phyloP scores from a whole-genome alignment of 2,888 invertebrate genomes.

The Drosophila seclusa region DNA sequence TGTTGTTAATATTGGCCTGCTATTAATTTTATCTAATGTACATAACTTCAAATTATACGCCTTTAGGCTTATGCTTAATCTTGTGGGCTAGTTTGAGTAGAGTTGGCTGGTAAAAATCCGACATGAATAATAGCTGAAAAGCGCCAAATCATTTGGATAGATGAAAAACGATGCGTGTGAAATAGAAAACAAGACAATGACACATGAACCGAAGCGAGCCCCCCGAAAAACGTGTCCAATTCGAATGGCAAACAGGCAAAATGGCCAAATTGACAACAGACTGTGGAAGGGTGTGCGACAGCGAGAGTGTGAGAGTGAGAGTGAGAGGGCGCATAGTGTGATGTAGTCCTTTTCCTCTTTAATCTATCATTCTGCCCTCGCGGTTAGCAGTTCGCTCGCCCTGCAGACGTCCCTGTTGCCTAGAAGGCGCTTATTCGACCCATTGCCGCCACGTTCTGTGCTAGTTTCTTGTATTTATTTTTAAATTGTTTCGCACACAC shows the following conservation, averaged over 20 bases:
- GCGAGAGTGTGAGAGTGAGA: not conserved
- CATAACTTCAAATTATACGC: not conserved
- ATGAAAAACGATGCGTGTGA: slow-evolving; percentile 51
- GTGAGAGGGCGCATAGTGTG: not conserved
- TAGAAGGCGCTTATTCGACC: slow-evolving; percentile 37
- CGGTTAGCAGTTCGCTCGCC: slow-evolving; percentile 36
- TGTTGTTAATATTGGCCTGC: not conserved
- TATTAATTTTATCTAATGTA: not conserved
- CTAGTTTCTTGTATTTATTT: slow-evolving; percentile 79
- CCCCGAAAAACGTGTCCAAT: slow-evolving; percentile 54
- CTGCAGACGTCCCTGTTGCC: slow-evolving; percentile 10
- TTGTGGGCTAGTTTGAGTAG: not conserved
- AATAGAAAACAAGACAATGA: slow-evolving; percentile 58
- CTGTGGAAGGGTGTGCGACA: not conserved
- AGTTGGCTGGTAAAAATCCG: slow-evolving; percentile 16
- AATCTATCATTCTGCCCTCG: slow-evolving; percentile 78
- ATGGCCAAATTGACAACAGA: slow-evolving; percentile 34
- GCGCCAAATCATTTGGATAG: slow-evolving; percentile 61
- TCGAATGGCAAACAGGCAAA: slow-evolving; percentile 54
- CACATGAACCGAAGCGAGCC: slow-evolving; percentile 50
- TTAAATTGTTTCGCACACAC: slow-evolving; percentile 74
- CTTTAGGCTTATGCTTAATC: not conserved
- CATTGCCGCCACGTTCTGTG: slow-evolving; percentile 64
- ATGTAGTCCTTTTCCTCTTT: slow-evolving; percentile 44
- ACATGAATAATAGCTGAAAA: slow-evolving; percentile 42